phyloP scores from a whole-genome alignment of 2,888 invertebrate genomes.

The Zeuzera pyrina region DNA sequence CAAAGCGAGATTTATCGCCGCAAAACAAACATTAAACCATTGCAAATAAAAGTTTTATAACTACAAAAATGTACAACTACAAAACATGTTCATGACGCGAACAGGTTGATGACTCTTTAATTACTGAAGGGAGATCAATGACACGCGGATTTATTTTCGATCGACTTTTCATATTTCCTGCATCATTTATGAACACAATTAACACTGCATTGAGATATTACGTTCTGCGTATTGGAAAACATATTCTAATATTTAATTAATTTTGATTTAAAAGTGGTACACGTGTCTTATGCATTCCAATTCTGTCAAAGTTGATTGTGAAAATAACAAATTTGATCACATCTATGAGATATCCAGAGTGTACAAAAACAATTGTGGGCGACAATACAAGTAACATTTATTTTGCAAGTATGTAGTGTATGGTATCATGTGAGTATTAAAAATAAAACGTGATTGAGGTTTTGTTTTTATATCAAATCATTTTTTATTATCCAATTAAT shows the following conservation, averaged over 20 bases:
- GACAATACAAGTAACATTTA: conserved; percentile 1
- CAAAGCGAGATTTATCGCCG: conserved; percentile 10
- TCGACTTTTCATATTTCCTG: no score
- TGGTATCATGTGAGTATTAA: neutral
- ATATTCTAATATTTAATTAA: no score
- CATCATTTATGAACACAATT: no score
- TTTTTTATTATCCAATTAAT: no score
- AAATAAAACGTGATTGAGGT: neutral
- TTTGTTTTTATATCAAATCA: neutral
- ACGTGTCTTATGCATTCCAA: no score
- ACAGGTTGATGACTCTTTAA: conserved; percentile 43
- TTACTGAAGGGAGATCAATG: conserved; percentile 29
- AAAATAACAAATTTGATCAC: no score
- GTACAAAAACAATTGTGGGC: conserved; percentile 1
- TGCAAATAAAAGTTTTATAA: conserved; percentile 37
- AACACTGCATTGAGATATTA: no score
- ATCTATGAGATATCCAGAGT: no score
- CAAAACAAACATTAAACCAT: conserved; percentile 21
- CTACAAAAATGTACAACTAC: conserved; percentile 32
- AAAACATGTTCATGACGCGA: conserved; percentile 33
- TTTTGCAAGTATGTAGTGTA: neutral
- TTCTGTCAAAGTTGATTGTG: no score
- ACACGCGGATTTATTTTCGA: conserved; percentile 7
- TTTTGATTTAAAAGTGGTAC: no score
- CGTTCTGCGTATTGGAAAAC: no score